Evolutionary conservation across 2,888 invertebrate species (phyloP).

Genomic region (Atherix ibis): DNA sequence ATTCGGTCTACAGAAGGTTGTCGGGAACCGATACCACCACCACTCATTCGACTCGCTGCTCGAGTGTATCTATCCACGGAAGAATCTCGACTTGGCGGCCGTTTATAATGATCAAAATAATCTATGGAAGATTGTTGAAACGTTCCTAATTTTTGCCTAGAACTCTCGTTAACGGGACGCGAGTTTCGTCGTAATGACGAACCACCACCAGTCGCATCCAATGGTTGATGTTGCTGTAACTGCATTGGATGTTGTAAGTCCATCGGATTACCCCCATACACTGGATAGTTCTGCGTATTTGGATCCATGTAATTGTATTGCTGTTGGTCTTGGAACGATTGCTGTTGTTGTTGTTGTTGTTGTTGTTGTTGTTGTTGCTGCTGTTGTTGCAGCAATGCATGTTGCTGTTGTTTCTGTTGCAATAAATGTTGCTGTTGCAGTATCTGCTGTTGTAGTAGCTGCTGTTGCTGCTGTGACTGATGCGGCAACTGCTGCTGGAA

Average conservation of each 20-base stretch:
- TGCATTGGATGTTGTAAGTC: constrained; percentile 11
- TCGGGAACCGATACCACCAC: constrained; percentile 42
- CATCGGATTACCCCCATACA: constrained; percentile 6
- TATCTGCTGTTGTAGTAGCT: constrained; percentile 11
- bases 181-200: constrained; percentile 36
- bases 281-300: constrained; percentile 9
- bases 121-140: constrained; percentile 57
- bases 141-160: constrained; percentile 34
- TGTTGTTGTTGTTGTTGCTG: constrained; percentile 16
- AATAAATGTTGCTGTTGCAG: constrained; percentile 15
- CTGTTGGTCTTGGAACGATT: constrained; percentile 18
- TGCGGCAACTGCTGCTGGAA: constrained; percentile 18
- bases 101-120: constrained; percentile 87
- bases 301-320: constrained; percentile 15
- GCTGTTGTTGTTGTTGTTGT: constrained; percentile 17
- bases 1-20: constrained; percentile 64
- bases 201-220: constrained; percentile 17
- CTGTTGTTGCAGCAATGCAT: constrained; percentile 12
- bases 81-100: constrained; percentile 75
- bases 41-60: constrained; percentile 44
- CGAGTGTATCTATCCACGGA: constrained; percentile 69
- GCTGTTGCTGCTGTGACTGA: constrained; percentile 17
- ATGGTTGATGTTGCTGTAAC: constrained; percentile 8
- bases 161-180: constrained; percentile 33
- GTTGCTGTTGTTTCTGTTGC: constrained; percentile 14